A percentile compares a stretch with the other conserved stretches of the same genome.
phyloP scores from a whole-genome alignment of 2,113 vertebrate genomes.

The Pseudonaja textilis region DNA sequence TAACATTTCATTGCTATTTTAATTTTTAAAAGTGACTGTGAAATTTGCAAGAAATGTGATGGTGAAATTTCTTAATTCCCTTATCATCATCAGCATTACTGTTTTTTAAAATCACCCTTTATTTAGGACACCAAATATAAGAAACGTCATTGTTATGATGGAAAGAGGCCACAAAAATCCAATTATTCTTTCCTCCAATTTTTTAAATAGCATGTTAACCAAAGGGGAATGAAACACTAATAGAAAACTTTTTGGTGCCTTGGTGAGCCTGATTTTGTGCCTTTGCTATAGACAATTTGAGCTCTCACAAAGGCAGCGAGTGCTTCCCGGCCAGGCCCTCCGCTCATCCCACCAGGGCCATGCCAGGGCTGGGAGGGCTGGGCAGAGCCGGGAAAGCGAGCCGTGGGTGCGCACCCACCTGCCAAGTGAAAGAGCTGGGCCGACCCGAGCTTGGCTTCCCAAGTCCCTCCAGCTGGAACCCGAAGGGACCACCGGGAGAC shows the following conservation, averaged over 20 bases:
- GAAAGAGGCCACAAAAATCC: not conserved
- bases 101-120: not conserved
- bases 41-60: not conserved
- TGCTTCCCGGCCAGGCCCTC: too few relatives aligned
- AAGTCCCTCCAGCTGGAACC: too few relatives aligned
- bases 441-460: too few relatives aligned
- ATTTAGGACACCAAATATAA: not conserved
- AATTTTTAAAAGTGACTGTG: conserved; percentile 37
- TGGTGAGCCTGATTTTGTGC: not conserved
- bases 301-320: too few relatives aligned
- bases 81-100: not conserved
- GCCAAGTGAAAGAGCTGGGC: too few relatives aligned
- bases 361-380: too few relatives aligned
- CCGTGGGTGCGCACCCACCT: too few relatives aligned
- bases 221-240: not conserved
- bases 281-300: not conserved
- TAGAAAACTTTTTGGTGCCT: not conserved
- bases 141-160: not conserved
- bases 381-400: too few relatives aligned
- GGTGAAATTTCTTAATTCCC: not conserved
- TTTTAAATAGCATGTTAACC: not conserved
- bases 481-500: too few relatives aligned
- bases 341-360: too few relatives aligned
- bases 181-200: not conserved
- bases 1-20: conserved; percentile 41